Evolutionary conservation across 2,888 invertebrate genomes (phyloP).

Genomic region (Terebella lapidaria): DNA sequence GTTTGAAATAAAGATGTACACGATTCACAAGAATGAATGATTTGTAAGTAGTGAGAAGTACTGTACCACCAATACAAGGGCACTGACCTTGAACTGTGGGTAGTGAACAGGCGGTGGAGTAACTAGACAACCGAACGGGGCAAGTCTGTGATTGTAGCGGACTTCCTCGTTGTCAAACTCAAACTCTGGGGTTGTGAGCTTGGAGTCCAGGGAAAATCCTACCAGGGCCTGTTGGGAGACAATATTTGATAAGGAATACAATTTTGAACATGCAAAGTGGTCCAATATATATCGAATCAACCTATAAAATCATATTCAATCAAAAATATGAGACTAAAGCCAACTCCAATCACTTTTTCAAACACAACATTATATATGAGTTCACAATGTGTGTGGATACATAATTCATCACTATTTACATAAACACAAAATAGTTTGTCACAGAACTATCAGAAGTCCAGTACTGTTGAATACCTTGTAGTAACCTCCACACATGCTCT

Average conservation of each 20-base stretch:
- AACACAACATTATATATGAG: too few species aligned
- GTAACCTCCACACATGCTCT: conserved; percentile 91
- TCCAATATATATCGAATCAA: not conserved
- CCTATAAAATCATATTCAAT: not conserved
- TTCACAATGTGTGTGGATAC: too few species aligned
- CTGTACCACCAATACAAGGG: too few species aligned
- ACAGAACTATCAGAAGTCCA: too few species aligned
- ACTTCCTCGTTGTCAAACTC: conserved; percentile 89
- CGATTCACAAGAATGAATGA: too few species aligned
- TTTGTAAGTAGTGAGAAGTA: too few species aligned
- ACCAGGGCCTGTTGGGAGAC: conserved; percentile 75
- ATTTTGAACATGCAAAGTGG: too few species aligned
- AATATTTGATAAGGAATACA: too few species aligned
- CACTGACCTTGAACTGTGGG: conserved; percentile 51
- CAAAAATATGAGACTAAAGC: not conserved
- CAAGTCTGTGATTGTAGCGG: conserved; percentile 88
- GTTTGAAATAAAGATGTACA: too few species aligned
- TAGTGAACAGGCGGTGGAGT: conserved; percentile 90
- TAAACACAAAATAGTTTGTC: not conserved
- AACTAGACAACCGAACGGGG: conserved; percentile 77
- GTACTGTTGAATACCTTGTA: too few species aligned
- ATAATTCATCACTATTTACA: too few species aligned
- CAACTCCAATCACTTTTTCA: too few species aligned
- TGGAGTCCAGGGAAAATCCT: conserved; percentile 81
- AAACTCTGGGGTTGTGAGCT: conserved; percentile 74